Evolutionary conservation across 2,888 invertebrate species (phyloP).

Genomic region (Conchocele bisecta): DNA sequence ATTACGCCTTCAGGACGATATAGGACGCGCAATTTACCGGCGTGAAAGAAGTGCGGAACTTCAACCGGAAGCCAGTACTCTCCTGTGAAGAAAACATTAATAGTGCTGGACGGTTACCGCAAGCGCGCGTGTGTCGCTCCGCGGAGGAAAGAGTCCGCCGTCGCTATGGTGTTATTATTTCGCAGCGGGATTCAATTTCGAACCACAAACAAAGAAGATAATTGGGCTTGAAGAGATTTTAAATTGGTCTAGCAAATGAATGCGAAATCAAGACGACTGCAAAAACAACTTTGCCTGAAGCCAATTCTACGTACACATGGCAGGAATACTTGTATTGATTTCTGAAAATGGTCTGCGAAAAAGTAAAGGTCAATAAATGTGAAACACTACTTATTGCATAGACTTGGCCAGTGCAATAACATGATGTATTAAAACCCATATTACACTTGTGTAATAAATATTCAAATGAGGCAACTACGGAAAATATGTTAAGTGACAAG

Average conservation of each 20-base stretch:
- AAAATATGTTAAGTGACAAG: no score
- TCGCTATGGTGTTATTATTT: conserved; percentile 41
- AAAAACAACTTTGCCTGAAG: conserved; percentile 37
- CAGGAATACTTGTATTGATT: no score
- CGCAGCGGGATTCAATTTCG: conserved; percentile 27
- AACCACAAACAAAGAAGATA: conserved; percentile 51
- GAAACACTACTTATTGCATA: no score
- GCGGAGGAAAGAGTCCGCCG: conserved; percentile 9
- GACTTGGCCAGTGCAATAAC: no score
- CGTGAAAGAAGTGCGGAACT: conserved; percentile 54
- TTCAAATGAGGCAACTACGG: no score
- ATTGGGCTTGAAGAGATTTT: conserved; percentile 55
- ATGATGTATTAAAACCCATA: no score
- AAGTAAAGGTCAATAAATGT: no score
- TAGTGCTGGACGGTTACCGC: conserved; percentile 43
- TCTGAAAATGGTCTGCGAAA: no score
- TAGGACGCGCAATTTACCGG: conserved; percentile 58
- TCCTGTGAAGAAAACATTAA: conserved; percentile 58
- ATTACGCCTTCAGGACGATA: conserved; percentile 53
- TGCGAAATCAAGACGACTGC: not conserved
- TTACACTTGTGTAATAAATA: no score
- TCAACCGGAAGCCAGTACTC: conserved; percentile 54
- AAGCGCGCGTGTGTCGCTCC: conserved; percentile 37
- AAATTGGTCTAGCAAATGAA: conserved; percentile 26
- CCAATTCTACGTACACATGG: no score